Evolutionary conservation across 2,797 vertebrate genomes (phyloP), one percentile per base, ranked within the genome.

Genomic region (Lindbergichthys nudifrons): DNA sequence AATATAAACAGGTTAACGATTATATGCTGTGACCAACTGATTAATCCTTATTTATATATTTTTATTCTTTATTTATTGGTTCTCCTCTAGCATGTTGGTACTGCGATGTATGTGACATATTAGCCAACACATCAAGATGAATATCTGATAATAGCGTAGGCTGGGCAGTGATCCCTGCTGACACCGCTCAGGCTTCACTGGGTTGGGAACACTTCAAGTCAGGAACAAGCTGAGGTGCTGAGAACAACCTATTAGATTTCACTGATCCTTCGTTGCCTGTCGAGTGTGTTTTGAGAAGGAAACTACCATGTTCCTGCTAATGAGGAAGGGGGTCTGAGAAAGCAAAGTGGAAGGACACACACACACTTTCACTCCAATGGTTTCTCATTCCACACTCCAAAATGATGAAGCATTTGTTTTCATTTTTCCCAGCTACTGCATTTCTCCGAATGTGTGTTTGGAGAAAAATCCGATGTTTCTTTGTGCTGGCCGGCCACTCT

Each of bases 391-490:
- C 52, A 18, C 30, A 2, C 51, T 71, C 43, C 48, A 21, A 42
- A 59, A 76, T 78, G 73, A 88, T 74, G 61, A 85, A 80, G 56
- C 73, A 70, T 64, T 79, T 82, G 77, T 88, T 90, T 88, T 81
- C 47, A 48, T 75, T 82, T 73, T 69, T 77, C 42, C 19, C 70
- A 43, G 51, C 73, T 80, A 48, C 67, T 68, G 47, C 72, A 70
- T 70, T 80, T 86, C 77, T 78, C 62, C 60, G 54, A 83, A 57
- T 68, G 23, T 56, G 11, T 80, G 73, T 86, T 85, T 26, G 50
- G 57, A 70, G 60, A 12, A 63, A 74, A 53, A 41, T 65, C 46
- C 2, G 1, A 19, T 66, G 45, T 79, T 81, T 63, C 63, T 81
- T 79, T 77, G 70, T 62, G 56, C 65, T 76, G 63, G 77, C 81